phyloP scores from a whole-genome alignment of 2,888 invertebrate genomes.

The Dasysyrphus albostriatus region DNA sequence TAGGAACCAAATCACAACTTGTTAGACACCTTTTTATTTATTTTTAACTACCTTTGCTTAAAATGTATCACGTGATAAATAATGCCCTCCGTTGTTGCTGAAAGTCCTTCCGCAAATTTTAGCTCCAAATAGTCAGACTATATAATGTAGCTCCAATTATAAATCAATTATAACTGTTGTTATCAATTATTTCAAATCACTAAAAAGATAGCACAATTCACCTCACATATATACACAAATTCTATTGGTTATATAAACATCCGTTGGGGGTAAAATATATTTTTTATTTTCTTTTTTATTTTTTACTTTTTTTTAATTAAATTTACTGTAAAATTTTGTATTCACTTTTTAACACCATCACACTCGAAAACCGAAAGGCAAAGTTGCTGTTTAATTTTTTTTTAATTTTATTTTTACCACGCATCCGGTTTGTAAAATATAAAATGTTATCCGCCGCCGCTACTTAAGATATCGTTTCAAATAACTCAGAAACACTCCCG shows the following conservation, averaged over 20 bases:
- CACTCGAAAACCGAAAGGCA: neutral
- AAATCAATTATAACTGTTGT: slow-evolving; percentile 1
- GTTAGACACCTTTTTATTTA: neutral
- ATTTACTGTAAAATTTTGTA: slow-evolving; percentile 23
- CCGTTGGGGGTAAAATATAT: slow-evolving; percentile 1
- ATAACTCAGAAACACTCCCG: slow-evolving; percentile 81
- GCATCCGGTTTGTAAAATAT: slow-evolving; percentile 13
- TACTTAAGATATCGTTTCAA: slow-evolving; percentile 36
- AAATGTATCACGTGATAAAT: neutral
- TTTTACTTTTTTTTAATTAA: slow-evolving; percentile 21
- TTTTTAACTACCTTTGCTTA: neutral
- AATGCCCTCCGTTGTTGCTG: neutral
- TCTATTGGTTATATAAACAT: slow-evolving; percentile 25
- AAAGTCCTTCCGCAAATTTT: neutral
- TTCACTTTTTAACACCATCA: slow-evolving; percentile 17
- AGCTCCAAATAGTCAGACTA: neutral
- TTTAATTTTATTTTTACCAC: slow-evolving; percentile 5
- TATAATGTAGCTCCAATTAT: slow-evolving; percentile 7
- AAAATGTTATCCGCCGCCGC: slow-evolving; percentile 49
- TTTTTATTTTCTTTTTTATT: neutral
- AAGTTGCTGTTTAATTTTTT: neutral
- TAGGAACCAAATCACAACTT: neutral
- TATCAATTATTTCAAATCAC: slow-evolving; percentile 27
- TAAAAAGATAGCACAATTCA: slow-evolving; percentile 11
- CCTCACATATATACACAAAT: slow-evolving; percentile 14